Evolutionary conservation across 2,888 invertebrate species (phyloP), one percentile per base, ranked within the genome.

Genomic region (Galerucella calmariensis): DNA sequence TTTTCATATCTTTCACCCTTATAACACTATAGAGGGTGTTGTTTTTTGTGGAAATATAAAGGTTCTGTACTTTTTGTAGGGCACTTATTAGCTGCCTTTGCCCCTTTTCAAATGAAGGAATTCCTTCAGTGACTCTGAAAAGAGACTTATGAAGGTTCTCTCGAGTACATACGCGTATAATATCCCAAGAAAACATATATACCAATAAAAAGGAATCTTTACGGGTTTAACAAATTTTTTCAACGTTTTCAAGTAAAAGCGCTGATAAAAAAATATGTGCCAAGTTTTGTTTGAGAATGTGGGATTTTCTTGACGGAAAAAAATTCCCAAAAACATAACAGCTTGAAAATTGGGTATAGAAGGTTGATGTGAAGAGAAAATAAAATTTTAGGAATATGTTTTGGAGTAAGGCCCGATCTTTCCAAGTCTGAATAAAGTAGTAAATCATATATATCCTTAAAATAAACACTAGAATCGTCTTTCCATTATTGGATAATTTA

Each of bases 1-100:
- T 76, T 81, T 80, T 81, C 80, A 78, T 78, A 75, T 77, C 77
- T 80, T 61, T 61, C 77, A 79, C 78, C 76, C 77, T 79, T 79
- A 81, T 79, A 67, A 80, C 81, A 80, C 83, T 81, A 81, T 72
- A 77, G 82, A 81, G 82, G 81, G 74, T 80, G 83, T 82, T 83
- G 82, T 84, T 83, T 83, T 84, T 83, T 81, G 82, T 79, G 80
- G 80, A 79, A 80, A 78, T 78, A 81, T 77, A 76, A 82, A 81
- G 81, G 79, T 44, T 53, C 65, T 66, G 58, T 66, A 79, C 76
- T 61, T 61, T 61, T 61, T 61, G 61, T 61, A 61, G 61, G 61
- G 35, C 35, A 35, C 61, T 61, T 61, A 61, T 61, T 61, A 61
- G 9, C 61, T 61, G 61, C 61, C 61, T 61, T 27, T 61, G 35